A percentile compares a stretch with the other conserved stretches of the same genome.
Conservation (phyloP, 2,888 invertebrate genomes). For the Phengaris arion region DNA sequence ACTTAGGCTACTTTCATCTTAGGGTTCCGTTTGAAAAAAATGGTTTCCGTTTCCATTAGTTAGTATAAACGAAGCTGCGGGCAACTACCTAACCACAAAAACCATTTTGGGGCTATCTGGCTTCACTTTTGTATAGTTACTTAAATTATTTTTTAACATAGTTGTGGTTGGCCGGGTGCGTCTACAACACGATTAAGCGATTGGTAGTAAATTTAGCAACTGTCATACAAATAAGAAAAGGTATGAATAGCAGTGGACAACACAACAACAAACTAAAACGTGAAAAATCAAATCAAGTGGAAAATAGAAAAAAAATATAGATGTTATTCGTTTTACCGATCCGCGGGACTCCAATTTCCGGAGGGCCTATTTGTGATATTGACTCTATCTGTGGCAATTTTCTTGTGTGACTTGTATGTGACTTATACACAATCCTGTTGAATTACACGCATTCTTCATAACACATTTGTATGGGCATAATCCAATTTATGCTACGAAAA, state of each 20-base stretch:
- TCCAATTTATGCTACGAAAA: background rate
- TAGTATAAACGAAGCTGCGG: no score
- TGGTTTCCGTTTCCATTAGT: no score
- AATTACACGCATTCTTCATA: constrained; percentile 5
- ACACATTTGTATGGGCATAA: constrained; percentile 15
- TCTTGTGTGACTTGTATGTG: constrained; percentile 33
- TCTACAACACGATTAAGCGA: no score
- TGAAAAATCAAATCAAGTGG: constrained; percentile 34
- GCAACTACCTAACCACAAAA: no score
- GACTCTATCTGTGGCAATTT: constrained; percentile 41
- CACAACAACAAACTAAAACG: background rate
- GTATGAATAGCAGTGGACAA: background rate
- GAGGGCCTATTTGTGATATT: constrained; percentile 48
- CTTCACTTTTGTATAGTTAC: no score
- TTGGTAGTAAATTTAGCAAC: no score
- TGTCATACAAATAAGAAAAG: no score
- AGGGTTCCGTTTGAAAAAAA: no score
- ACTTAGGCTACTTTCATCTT: no score
- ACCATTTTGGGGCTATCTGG: no score
- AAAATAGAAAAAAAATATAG: constrained; percentile 50
- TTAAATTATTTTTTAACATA: no score
- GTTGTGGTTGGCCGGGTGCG: no score
- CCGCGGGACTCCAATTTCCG: constrained; percentile 57
- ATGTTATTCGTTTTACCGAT: constrained; percentile 57
- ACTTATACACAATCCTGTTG: constrained; percentile 1